Evolutionary conservation across 2,888 invertebrate genomes (phyloP).

Genomic region (Aricia artaxerxes): DNA sequence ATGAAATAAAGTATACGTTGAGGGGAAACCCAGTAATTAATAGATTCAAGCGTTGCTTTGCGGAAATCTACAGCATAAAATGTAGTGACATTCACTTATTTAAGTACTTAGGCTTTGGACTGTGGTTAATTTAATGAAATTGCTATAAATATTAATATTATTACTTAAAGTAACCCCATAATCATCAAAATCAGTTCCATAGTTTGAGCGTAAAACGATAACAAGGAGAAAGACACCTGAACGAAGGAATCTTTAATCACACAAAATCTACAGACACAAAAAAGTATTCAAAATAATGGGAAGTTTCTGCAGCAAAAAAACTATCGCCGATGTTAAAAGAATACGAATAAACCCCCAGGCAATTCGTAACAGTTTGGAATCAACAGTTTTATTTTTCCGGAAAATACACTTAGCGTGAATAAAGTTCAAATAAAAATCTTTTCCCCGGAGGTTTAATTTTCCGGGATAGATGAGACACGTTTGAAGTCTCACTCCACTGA

Average conservation of each 20-base stretch:
- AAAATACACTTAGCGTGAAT: slow-evolving; percentile 9
- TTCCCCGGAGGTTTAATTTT: slow-evolving; percentile 21
- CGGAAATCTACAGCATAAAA: no score
- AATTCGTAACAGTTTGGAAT: not conserved
- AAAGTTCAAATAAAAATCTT: not conserved
- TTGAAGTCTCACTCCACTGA: not conserved
- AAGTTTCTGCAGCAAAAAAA: not conserved
- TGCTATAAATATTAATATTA: no score
- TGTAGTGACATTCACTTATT: no score
- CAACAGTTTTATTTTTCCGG: not conserved
- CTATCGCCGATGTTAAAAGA: not conserved
- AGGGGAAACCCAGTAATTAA: no score
- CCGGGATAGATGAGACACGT: slow-evolving; percentile 21
- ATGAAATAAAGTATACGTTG: no score
- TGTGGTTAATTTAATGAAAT: no score
- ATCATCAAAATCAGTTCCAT: no score
- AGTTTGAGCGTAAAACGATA: no score
- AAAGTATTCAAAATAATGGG: not conserved
- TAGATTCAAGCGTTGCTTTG: no score
- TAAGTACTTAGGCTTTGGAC: no score
- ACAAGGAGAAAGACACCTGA: no score
- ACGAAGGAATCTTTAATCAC: not conserved
- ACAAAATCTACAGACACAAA: not conserved
- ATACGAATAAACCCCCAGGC: not conserved
- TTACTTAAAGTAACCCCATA: no score